Conservation (phyloP, 2,797 vertebrate species). For the Sus cebifrons region DNA sequence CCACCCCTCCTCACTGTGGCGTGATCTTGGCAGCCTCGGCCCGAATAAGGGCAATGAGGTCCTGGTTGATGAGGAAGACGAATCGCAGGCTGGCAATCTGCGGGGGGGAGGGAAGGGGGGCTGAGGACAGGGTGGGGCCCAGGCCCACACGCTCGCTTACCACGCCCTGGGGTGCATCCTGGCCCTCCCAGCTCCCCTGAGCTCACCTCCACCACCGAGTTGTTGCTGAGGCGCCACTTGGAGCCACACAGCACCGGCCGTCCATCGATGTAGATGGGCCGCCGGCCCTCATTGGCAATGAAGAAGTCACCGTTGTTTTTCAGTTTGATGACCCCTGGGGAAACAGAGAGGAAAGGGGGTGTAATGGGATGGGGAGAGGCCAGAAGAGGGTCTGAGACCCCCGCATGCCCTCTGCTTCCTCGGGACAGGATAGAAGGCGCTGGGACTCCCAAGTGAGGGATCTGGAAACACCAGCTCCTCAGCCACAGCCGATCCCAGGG, state of each 20-base stretch:
- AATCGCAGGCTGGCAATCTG: slow-evolving; percentile 98
- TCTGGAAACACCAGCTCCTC: not conserved
- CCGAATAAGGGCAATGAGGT: slow-evolving; percentile 97
- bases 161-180: rapidly evolving
- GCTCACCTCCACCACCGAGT: slow-evolving; percentile 97
- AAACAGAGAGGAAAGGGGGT: rapidly evolving
- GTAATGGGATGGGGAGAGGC: not conserved
- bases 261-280: slow-evolving; percentile 97
- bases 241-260: slow-evolving; percentile 96
- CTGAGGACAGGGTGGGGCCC: slow-evolving; percentile 82
- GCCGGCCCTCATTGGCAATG: slow-evolving; percentile 96
- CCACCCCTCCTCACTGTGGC: slow-evolving; percentile 92
- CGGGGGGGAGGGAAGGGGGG: not conserved
- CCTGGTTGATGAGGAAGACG: slow-evolving; percentile 98
- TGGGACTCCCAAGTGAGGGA: not conserved
- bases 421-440: not conserved
- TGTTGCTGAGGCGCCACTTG: slow-evolving; percentile 99
- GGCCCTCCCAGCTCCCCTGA: rapidly evolving
- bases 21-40: slow-evolving; percentile 97
- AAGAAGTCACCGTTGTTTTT: slow-evolving; percentile 99
- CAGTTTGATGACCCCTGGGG: slow-evolving; percentile 96
- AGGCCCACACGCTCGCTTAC: not conserved
- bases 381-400: not conserved
- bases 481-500: not conserved
- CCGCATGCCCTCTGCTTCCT: not conserved